Base-by-base conservation (phyloP, 1,140 invertebrate genomes). In the Asobara japonica region DNA sequence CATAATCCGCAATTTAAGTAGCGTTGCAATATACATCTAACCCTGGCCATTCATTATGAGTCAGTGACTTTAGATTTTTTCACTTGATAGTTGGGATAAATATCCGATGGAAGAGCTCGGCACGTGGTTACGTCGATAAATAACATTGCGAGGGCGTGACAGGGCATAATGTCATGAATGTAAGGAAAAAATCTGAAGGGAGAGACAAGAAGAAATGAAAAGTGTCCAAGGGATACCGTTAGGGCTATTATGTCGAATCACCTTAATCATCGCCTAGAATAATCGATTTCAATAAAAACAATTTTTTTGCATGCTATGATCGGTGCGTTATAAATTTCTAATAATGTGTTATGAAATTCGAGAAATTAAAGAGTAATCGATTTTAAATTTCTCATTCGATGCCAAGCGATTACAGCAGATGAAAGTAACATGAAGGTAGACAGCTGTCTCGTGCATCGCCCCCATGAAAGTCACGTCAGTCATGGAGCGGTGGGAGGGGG, bases 101-200 rank as follows among this genome's bases (percentile, higher is more conserved):
- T 51, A 51, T 51, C 20, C 45, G 22, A 51, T 11, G 31, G 16
- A 65, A 33, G 62, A 29, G 27, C 22, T 20, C 3, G n/a, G 11
- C 61, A 64, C 61, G 18, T 33, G 31, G 27, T n/a, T 16, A 48
- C 27, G 36, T 29, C 65, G 22, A 67, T 67, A 67, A 67, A 67
- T 67, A 67, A 67, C 41, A 67, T 48, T 67, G 65, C 38, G 41
- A 67, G 48, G 36, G 65, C 65, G 65, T 67, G 65, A 67, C 65
- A 67, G 10, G 10, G 65, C 36, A 67, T 27, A 67, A 48, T 45
- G 25, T 6, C 18, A 67, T 29, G 41, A 13, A 67, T 29, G 41
- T 45, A 48, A 31, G 25, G 48, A 38, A 67, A 41, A 67, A 67
- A 38, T 41, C 33, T n/a, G 33, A 3, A 36, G 3, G 33, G 64